These are phyloP conservation scores for Chesias legatella DNA, from an alignment of 2,888 invertebrate genomes.

Conservation along the genomic window DNA sequence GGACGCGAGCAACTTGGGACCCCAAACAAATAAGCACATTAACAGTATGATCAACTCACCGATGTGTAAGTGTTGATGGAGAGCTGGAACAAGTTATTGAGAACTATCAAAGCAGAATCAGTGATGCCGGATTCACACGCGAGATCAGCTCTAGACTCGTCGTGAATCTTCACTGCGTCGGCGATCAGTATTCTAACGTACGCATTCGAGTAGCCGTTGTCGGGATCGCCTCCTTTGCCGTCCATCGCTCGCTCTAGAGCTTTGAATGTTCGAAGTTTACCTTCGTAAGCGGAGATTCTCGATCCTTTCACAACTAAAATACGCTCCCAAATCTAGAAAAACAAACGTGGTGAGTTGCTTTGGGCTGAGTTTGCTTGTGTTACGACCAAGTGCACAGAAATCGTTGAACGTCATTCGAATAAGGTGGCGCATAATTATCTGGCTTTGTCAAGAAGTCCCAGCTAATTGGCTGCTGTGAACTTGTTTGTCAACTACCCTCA, in stretches of 20 bases:
- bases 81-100: constrained; percentile 54
- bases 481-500: no score
- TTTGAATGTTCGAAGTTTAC: constrained; percentile 84
- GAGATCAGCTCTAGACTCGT: constrained; percentile 65
- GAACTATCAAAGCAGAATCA: constrained; percentile 49
- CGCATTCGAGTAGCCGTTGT: constrained; percentile 63
- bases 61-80: constrained; percentile 61
- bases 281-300: constrained; percentile 75
- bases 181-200: constrained; percentile 81
- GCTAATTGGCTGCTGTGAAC: no score
- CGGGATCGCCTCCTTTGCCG: constrained; percentile 81
- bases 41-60: constrained; percentile 49
- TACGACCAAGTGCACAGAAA: no score
- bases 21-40: no score
- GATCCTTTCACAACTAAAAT: constrained; percentile 49
- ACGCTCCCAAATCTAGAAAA: constrained; percentile 84
- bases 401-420: no score
- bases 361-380: no score
- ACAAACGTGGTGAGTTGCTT: no score
- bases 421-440: no score
- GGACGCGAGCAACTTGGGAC: no score
- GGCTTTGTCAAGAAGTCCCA: no score
- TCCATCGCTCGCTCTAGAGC: constrained; percentile 82
- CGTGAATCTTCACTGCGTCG: constrained; percentile 84
- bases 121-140: constrained; percentile 66